Percentiles rank a stretch among this genome's conserved stretches.
Conservation (phyloP, 2,888 invertebrate species). For the Blastobasis adustella region DNA sequence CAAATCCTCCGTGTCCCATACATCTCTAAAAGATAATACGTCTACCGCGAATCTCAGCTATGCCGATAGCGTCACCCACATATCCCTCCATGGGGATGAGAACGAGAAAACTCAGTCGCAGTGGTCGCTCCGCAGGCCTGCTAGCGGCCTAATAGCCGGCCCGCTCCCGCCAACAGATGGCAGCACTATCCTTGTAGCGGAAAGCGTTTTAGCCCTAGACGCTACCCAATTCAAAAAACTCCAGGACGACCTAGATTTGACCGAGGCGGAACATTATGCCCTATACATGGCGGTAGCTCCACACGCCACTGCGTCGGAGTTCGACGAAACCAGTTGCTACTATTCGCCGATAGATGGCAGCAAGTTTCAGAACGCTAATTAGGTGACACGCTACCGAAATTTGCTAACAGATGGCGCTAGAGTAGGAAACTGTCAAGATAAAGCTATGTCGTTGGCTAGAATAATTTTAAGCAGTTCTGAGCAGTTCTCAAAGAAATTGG, state of each 20-base stretch:
- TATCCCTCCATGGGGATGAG: constrained; percentile 78
- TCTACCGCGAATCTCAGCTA: constrained; percentile 57
- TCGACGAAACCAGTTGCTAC: constrained; percentile 91
- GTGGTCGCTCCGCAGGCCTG: constrained; percentile 36
- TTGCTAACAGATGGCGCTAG: no score
- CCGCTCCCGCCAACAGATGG: constrained; percentile 69
- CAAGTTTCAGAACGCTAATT: constrained; percentile 67
- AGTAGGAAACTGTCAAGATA: no score
- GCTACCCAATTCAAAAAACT: constrained; percentile 53
- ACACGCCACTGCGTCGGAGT: constrained; percentile 89
- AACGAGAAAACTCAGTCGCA: constrained; percentile 51
- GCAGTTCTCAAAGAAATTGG: no score
- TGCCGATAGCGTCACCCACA: constrained; percentile 78
- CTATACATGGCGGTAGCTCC: constrained; percentile 90
- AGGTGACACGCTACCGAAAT: no score
- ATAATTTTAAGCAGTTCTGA: no score
- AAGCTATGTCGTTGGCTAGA: no score
- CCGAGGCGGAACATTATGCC: constrained; percentile 92
- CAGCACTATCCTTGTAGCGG: constrained; percentile 76
- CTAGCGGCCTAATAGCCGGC: constrained; percentile 24
- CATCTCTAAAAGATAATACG: constrained; percentile 58
- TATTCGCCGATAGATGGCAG: constrained; percentile 89
- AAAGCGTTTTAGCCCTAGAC: constrained; percentile 64
- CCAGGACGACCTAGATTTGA: constrained; percentile 79
- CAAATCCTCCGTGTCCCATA: constrained; percentile 54